These are phyloP conservation scores for Muraenolepis orangiensis DNA, from an alignment of 2,797 vertebrate species.

Conservation along the genomic window DNA sequence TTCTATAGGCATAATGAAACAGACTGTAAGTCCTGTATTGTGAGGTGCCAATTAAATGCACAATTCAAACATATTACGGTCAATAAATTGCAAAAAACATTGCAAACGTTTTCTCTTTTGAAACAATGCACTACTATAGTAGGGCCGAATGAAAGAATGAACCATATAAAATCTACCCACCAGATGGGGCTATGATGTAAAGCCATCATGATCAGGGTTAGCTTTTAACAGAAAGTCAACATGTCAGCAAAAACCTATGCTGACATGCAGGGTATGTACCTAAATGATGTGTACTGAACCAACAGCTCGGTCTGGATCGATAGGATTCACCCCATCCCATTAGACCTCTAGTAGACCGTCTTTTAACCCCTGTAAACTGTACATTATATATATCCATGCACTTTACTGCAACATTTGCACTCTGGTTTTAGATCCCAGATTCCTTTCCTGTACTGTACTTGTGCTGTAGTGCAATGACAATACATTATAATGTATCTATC, in stretches of 20 bases:
- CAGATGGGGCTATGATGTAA: conserved; percentile 60
- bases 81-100: background rate
- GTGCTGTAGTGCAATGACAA: no score
- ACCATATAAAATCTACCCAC: conserved; percentile 45
- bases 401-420: no score
- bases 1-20: background rate
- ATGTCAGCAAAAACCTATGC: background rate
- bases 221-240: background rate
- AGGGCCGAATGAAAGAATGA: background rate
- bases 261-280: no score
- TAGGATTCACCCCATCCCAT: background rate
- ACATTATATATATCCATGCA: no score
- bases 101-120: no score
- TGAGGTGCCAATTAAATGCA: background rate
- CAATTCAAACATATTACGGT: background rate
- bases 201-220: conserved; percentile 14
- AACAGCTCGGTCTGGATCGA: background rate
- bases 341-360: no score
- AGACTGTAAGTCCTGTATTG: background rate
- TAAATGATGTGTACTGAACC: background rate
- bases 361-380: no score
- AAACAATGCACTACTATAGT: background rate
- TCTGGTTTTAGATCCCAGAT: no score
- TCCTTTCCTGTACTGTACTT: no score
- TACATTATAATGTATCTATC: no score